Evolutionary conservation across 2,888 invertebrate species (phyloP).

Genomic region (Caenorhabditis macrosperma): DNA sequence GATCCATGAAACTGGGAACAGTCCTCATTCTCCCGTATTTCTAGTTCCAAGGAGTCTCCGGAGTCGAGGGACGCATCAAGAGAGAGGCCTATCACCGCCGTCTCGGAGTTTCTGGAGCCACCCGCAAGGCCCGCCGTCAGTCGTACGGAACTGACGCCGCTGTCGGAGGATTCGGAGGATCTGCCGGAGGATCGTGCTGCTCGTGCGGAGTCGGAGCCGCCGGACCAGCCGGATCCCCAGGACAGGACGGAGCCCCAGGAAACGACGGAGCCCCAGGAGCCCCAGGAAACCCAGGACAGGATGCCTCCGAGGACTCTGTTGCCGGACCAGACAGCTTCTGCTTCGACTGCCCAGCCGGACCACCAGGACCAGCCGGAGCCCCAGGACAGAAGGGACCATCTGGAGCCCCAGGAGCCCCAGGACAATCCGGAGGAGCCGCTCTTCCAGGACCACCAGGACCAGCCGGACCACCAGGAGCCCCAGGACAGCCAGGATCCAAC

Average conservation of each 20-base stretch:
- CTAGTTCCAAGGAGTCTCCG: constrained; percentile 57
- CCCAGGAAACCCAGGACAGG: constrained; percentile 66
- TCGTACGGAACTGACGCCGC: constrained; percentile 58
- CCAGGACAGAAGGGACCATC: constrained; percentile 68
- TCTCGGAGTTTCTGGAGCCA: constrained; percentile 51
- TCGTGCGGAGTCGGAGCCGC: constrained; percentile 68
- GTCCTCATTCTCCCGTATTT: too few species aligned
- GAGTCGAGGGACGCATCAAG: constrained; percentile 62
- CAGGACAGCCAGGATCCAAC: constrained; percentile 67
- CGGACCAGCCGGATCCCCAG: constrained; percentile 68
- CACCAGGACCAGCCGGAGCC: constrained; percentile 65
- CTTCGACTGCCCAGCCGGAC: constrained; percentile 69
- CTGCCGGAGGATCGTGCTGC: constrained; percentile 65
- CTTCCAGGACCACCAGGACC: constrained; percentile 66
- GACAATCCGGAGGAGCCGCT: constrained; percentile 61
- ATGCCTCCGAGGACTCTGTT: constrained; percentile 59
- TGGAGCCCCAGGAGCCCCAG: constrained; percentile 65
- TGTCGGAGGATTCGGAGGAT: constrained; percentile 60
- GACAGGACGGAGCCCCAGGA: constrained; percentile 70
- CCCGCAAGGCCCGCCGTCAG: constrained; percentile 49
- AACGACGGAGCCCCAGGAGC: constrained; percentile 70
- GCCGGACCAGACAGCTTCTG: constrained; percentile 66
- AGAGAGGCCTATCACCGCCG: constrained; percentile 55
- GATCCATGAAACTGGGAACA: too few species aligned
- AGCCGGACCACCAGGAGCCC: constrained; percentile 66